phyloP scores from a whole-genome alignment of 2,888 invertebrate genomes.

The Arrhopalites spinosus region DNA sequence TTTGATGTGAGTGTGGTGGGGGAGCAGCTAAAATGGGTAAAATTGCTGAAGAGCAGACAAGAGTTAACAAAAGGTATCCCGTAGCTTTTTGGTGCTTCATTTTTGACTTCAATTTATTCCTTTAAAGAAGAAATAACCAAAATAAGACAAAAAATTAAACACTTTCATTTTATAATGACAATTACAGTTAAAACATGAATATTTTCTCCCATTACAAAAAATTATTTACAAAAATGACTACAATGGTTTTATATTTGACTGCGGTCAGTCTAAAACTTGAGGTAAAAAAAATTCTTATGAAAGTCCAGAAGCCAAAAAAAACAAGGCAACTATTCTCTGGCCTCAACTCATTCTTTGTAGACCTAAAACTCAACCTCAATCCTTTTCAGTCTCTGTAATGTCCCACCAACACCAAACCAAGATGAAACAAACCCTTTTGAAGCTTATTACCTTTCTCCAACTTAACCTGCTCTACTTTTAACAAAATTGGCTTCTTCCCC shows the following conservation, averaged over 20 bases:
- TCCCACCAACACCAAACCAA: neutral
- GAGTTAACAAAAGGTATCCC: constrained; percentile 72
- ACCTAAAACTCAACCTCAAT: neutral
- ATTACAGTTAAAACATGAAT: neutral
- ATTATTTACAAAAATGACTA: neutral
- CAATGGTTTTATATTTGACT: neutral
- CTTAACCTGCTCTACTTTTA: constrained; percentile 24
- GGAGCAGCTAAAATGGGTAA: constrained; percentile 73
- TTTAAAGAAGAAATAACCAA: neutral
- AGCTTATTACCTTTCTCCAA: neutral
- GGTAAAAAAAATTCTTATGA: neutral
- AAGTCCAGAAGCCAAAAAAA: neutral
- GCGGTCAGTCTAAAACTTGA: neutral
- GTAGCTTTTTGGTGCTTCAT: constrained; percentile 9
- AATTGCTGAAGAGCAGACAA: constrained; percentile 70
- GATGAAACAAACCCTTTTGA: neutral
- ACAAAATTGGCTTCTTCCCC: constrained; percentile 14
- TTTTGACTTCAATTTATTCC: neutral
- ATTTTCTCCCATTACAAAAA: neutral
- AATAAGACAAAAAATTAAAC: neutral
- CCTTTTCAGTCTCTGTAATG: neutral
- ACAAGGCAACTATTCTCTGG: no score
- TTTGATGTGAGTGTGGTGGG: constrained; percentile 58
- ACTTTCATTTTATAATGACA: neutral
- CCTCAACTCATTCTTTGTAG: constrained; percentile 1